Base-by-base conservation (phyloP, 2,797 vertebrate genomes). In the Caiman crocodilus region DNA sequence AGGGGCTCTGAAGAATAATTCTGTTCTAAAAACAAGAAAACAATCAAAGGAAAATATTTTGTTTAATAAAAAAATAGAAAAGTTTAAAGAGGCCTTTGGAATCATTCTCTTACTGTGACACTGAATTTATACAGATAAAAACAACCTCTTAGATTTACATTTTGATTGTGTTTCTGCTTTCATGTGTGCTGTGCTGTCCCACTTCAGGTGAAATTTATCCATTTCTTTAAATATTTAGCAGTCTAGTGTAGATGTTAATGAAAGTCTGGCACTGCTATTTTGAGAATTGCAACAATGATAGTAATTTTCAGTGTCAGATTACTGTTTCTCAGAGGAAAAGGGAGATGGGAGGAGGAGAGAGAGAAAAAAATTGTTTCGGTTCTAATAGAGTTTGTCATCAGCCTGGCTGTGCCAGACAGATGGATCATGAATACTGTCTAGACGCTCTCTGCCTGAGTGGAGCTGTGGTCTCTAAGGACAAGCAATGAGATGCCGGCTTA, bases 341-440 rank as follows among this genome's bases (percentile, higher is more conserved):
- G 96, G 94, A 94, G 95, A 96, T 87, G 95, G 97, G 96, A 97
- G 97, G 96, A 97, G 96, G 97, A 96, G 94, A 95, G 94, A 96
- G 95, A 84, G 25, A 90, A 97, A 97, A 97, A 98, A 98, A 97
- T 92, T 97, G 97, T 98, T 98, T 98, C 97, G 97, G 98, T 98
- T 98, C 97, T 99, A 99, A 99, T 98, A 98, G 98, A 98, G 98
- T 98, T 98, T 98, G 98, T 98, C 98, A 98, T 98, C 98, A 98
- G 97, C 97, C 97, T 97, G 97, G 97, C 98, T 96, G 98, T 98
- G 98, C 98, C 98, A 99, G 98, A 99, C 99, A 99, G 98, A 99
- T 99, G 99, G 99, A 99, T 99, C 98, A 99, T 99, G 99, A 99
- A 99, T 99, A 99, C 98, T 98, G 99, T 99, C 99, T 99, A 99